Evolutionary conservation across 2,888 invertebrate species (phyloP).

Genomic region (Athalia circularis): DNA sequence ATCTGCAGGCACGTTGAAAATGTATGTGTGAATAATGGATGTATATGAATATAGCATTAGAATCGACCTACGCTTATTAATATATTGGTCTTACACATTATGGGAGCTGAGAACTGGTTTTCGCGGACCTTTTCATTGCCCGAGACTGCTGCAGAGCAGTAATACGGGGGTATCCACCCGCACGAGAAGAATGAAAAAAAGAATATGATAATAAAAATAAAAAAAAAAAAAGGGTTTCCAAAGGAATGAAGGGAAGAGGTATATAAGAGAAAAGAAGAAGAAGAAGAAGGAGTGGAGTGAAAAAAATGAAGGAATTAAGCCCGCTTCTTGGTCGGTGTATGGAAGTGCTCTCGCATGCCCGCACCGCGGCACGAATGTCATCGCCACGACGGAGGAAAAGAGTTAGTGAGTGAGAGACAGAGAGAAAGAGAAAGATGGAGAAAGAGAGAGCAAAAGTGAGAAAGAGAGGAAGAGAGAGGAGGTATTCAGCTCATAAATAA

Average conservation of each 20-base stretch:
- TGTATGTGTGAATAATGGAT: neutral
- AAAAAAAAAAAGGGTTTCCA: neutral
- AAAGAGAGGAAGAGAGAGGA: conserved; percentile 40
- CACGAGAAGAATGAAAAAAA: conserved; percentile 29
- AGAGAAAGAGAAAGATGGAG: conserved; percentile 45
- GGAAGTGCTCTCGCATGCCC: conserved; percentile 21
- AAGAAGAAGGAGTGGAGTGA: neutral
- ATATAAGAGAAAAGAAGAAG: neutral
- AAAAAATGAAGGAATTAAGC: conserved; percentile 24
- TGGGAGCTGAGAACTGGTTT: conserved; percentile 63
- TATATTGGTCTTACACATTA: conserved; percentile 40
- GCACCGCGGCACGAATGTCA: conserved; percentile 39
- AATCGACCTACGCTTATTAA: neutral
- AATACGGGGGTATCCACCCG: conserved; percentile 22
- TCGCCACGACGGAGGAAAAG: conserved; percentile 45
- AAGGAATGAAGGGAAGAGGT: neutral
- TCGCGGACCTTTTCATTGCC: conserved; percentile 59
- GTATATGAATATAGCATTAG: neutral
- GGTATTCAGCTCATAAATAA: conserved; percentile 50
- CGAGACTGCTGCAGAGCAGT: neutral
- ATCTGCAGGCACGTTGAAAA: too few species aligned
- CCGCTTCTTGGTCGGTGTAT: neutral
- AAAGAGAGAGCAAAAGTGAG: conserved; percentile 42
- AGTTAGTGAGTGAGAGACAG: conserved; percentile 50
- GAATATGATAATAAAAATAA: neutral